phyloP scores from a whole-genome alignment of 2,888 invertebrate genomes.

The Drosophila mulleri region DNA sequence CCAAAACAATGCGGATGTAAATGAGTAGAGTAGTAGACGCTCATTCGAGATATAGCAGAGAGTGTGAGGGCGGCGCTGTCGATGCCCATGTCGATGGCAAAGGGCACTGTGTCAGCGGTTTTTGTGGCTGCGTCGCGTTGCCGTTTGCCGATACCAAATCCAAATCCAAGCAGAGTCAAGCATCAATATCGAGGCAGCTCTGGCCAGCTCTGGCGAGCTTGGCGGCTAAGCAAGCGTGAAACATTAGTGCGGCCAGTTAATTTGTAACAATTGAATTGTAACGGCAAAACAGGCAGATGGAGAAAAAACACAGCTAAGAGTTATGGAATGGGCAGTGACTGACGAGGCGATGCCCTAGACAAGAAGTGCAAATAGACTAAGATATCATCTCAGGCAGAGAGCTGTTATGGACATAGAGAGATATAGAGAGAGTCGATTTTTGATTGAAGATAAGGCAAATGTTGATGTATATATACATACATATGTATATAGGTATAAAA shows the following conservation, averaged over 20 bases:
- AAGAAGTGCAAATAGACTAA: background rate
- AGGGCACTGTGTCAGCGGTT: slow-evolving; percentile 77
- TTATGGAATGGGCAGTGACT: background rate
- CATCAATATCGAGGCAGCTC: slow-evolving; percentile 45
- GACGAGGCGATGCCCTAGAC: background rate
- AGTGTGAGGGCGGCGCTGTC: slow-evolving; percentile 1
- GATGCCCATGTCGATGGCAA: slow-evolving; percentile 55
- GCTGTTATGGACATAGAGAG: no score
- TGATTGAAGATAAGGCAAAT: no score
- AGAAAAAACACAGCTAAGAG: background rate
- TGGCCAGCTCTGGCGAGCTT: background rate
- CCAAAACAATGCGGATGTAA: slow-evolving; percentile 78
- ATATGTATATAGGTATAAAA: no score
- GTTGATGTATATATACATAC: no score
- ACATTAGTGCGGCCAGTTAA: slow-evolving; percentile 74
- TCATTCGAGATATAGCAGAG: background rate
- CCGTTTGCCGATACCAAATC: slow-evolving; percentile 30
- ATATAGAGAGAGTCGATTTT: no score
- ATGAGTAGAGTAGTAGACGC: slow-evolving; percentile 45
- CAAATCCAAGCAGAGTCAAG: slow-evolving; percentile 18
- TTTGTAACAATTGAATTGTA: slow-evolving; percentile 80
- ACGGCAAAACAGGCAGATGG: slow-evolving; percentile 45
- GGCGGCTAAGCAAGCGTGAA: slow-evolving; percentile 71
- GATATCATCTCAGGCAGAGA: background rate
- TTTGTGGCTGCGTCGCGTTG: slow-evolving; percentile 46